Percentiles rank a stretch among this genome's conserved stretches.
These are phyloP conservation scores for Serinus canaria DNA, from an alignment of 2,113 vertebrate genomes.

Conservation along the genomic window DNA sequence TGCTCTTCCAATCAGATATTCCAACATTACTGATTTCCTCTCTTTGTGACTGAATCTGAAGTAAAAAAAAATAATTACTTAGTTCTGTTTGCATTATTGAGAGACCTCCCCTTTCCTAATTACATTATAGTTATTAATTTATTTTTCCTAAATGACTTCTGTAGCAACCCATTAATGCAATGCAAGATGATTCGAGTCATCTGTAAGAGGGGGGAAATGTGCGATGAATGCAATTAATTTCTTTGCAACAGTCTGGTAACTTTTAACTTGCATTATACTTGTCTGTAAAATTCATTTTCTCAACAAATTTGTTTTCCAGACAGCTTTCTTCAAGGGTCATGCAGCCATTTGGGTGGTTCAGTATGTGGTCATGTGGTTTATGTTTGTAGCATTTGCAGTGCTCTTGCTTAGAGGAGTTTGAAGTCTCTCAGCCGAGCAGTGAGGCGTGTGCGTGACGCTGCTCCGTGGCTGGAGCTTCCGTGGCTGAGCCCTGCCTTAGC, in stretches of 20 bases:
- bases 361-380: background rate
- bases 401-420: background rate
- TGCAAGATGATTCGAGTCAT: background rate
- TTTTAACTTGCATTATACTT: background rate
- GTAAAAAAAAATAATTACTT: background rate
- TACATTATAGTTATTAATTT: background rate
- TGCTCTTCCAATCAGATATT: background rate
- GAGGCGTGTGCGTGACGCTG: too few relatives aligned
- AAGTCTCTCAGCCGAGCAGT: background rate
- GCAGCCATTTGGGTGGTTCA: background rate
- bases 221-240: background rate
- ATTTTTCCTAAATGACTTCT: conserved; percentile 2
- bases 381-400: background rate
- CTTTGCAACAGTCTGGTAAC: background rate
- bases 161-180: background rate
- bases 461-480: background rate
- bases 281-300: background rate
- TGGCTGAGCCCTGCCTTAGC: background rate
- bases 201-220: background rate
- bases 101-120: background rate
- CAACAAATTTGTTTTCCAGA: background rate
- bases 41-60: background rate
- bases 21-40: background rate
- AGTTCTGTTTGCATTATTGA: background rate
- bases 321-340: background rate